A percentile compares a stretch with the other conserved stretches of the same genome.
Evolutionary conservation across 2,888 invertebrate species (phyloP).

Genomic region (Phyto melanocephala): DNA sequence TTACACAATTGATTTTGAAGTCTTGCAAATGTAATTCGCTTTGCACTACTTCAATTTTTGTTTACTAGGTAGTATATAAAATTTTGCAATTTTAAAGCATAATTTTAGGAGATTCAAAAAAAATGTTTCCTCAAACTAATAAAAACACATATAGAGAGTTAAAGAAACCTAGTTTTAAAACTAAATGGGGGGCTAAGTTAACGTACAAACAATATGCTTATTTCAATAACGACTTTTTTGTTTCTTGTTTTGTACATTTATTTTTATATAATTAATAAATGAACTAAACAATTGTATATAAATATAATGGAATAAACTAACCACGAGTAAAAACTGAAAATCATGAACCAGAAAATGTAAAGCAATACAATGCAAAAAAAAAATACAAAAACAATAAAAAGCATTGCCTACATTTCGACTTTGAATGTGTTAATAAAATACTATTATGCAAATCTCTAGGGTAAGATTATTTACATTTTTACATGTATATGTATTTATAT

Average conservation of each 20-base stretch:
- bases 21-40: too few relatives aligned
- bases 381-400: conserved; percentile 33
- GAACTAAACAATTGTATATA: conserved; percentile 48
- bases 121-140: too few relatives aligned
- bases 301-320: conserved; percentile 58
- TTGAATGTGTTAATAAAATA: conserved; percentile 60
- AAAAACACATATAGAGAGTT: too few relatives aligned
- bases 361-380: background rate
- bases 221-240: conserved; percentile 37
- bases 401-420: conserved; percentile 51
- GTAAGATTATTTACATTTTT: conserved; percentile 39
- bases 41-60: too few relatives aligned
- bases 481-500: background rate
- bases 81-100: conserved; percentile 8
- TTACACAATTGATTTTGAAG: too few relatives aligned
- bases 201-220: background rate
- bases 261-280: conserved; percentile 29
- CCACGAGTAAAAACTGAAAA: conserved; percentile 49
- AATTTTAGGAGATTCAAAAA: conserved; percentile 35
- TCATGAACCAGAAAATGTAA: conserved; percentile 38
- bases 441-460: conserved; percentile 55
- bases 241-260: background rate
- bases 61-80: background rate
- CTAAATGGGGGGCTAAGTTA: too few relatives aligned
- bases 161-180: too few relatives aligned